phyloP scores from a whole-genome alignment of 2,888 invertebrate genomes.

The Saturnia pavonia region DNA sequence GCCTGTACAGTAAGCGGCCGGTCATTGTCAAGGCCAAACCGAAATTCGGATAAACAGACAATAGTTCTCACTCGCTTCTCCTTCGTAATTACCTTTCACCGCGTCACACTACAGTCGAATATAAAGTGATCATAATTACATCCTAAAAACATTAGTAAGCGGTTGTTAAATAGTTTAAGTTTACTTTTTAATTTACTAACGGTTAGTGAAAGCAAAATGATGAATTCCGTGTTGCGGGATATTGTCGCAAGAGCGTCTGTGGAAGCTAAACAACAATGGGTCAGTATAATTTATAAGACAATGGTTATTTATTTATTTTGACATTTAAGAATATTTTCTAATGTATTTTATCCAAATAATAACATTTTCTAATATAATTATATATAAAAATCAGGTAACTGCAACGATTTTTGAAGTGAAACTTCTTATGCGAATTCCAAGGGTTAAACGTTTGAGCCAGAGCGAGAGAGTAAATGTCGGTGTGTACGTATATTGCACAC shows the following conservation, averaged over 20 bases:
- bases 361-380: no score
- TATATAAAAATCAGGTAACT: no score
- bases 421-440: no score
- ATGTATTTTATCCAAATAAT: no score
- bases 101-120: constrained; percentile 34
- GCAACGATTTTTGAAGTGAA: no score
- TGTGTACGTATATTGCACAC: no score
- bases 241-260: constrained; percentile 66
- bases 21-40: constrained; percentile 77
- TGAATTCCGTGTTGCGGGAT: constrained; percentile 66
- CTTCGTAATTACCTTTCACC: constrained; percentile 50
- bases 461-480: no score
- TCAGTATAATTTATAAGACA: constrained; percentile 42
- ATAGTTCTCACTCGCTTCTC: constrained; percentile 43
- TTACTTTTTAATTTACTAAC: constrained; percentile 27
- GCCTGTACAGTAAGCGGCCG: constrained; percentile 69
- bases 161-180: constrained; percentile 19
- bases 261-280: constrained; percentile 63
- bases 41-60: constrained; percentile 40
- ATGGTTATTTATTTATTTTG: neutral
- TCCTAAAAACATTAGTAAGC: constrained; percentile 21
- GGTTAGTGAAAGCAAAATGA: constrained; percentile 63
- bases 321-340: neutral
- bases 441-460: no score
- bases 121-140: constrained; percentile 21